Conservation (phyloP, 2,888 invertebrate genomes). For the Oscheius sp. region DNA sequence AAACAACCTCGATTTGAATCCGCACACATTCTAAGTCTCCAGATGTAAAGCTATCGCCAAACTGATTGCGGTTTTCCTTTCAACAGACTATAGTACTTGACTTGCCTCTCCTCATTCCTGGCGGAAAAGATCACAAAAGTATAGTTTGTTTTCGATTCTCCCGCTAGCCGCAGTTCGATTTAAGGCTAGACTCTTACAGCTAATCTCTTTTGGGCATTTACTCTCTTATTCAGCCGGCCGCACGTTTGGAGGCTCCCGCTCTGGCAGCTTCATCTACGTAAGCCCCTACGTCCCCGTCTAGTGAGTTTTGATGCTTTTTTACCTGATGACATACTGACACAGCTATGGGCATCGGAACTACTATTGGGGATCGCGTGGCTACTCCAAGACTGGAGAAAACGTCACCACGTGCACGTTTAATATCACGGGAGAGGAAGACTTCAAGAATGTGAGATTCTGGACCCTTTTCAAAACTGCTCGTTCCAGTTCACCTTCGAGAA, state of each 20-base stretch:
- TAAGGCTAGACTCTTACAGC: too few species aligned
- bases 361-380: constrained; percentile 17
- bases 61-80: too few species aligned
- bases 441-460: constrained; percentile 14
- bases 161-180: too few species aligned
- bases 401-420: constrained; percentile 9
- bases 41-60: too few species aligned
- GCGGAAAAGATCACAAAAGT: too few species aligned
- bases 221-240: neutral
- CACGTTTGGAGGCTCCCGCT: neutral
- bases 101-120: too few species aligned
- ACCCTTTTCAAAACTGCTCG: neutral
- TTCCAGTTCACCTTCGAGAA: constrained; percentile 14
- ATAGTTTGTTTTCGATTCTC: too few species aligned
- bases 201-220: too few species aligned
- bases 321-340: neutral
- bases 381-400: neutral
- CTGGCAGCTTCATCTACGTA: neutral
- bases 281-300: neutral
- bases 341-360: constrained; percentile 15
- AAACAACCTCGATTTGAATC: too few species aligned
- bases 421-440: neutral
- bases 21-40: too few species aligned
- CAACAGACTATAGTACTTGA: too few species aligned
- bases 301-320: neutral